Evolutionary conservation across 2,113 vertebrate species (phyloP).

Genomic region (Carlito syrichta): DNA sequence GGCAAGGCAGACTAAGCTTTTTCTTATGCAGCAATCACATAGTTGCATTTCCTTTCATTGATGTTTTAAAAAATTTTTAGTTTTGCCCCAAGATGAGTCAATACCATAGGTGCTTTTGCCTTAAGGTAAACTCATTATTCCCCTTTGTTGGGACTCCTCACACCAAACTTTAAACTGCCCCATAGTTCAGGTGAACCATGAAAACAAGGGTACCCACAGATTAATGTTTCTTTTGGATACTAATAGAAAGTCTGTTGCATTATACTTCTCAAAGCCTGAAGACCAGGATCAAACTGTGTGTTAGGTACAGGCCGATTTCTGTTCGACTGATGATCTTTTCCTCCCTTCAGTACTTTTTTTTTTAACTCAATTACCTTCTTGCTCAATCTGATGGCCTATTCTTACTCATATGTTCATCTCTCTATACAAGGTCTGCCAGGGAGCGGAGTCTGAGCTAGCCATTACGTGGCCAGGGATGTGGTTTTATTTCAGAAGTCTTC

Average conservation of each 20-base stretch:
- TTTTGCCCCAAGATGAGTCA: neutral
- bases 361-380: fast-evolving
- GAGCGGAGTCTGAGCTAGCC: neutral
- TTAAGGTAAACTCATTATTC: neutral
- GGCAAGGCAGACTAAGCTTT: neutral
- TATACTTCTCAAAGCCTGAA: neutral
- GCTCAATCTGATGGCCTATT: no score
- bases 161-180: fast-evolving
- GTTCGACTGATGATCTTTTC: neutral
- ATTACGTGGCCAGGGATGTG: neutral
- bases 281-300: neutral
- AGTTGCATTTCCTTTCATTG: neutral
- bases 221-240: neutral
- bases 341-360: neutral
- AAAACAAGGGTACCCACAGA: neutral
- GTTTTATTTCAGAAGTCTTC: neutral
- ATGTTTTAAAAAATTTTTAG: neutral
- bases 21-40: neutral
- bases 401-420: neutral
- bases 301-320: neutral
- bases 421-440: neutral
- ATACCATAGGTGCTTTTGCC: neutral
- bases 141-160: neutral
- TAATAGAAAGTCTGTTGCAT: neutral
- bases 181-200: neutral